Base-by-base conservation (phyloP, 2,888 invertebrate genomes). In the Gymnocheta viridis region DNA sequence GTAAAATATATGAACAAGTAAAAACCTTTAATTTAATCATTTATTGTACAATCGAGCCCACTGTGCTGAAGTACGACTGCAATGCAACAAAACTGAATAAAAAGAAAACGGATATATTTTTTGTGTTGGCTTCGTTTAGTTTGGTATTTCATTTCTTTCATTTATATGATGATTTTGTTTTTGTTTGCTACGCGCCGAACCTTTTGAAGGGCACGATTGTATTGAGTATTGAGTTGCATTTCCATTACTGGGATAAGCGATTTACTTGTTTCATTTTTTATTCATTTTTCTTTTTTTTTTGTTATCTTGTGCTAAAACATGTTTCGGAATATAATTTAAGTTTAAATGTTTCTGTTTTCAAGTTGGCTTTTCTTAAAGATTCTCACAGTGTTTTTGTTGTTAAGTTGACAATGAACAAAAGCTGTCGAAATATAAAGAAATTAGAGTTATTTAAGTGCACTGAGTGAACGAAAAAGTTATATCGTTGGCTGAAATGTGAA, bases 281-380 rank as follows among this genome's bases (percentile, higher is more conserved):
- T 47, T 62, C 10, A 2, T 4, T 24, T 38, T 0, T 4, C 41
- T n/a, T 10, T 24, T n/a, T 24, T 27, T n/a, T 9, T 38, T n/a
- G 1, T 35, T 41, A 2, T 10, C n/a, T 32, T 62, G 24, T 10
- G 7, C 4, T 27, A 5, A 22, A 72, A 64, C 27, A 41, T 41
- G 49, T 51, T 73, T 35, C 9, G 12, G 14, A 24, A 64, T 32
- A 54, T 54, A 64, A 60, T 64, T 74, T 64, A 41, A 64, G 19
- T 64, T 64, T 74, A 54, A 64, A 54, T 76, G 54, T 56, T 54
- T 44, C 32, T 17, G 9, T 41, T 74, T 41, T 9, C 22, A 41
- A 29, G 27, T 24, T 60, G 14, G 38, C 19, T 41, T 74, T 64
- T 51, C 4, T 0, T 2, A 44, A 58, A 17, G 14, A 44, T 47